Evolutionary conservation across 2,113 vertebrate species (phyloP).

Genomic region (Seriola quinqueradiata): DNA sequence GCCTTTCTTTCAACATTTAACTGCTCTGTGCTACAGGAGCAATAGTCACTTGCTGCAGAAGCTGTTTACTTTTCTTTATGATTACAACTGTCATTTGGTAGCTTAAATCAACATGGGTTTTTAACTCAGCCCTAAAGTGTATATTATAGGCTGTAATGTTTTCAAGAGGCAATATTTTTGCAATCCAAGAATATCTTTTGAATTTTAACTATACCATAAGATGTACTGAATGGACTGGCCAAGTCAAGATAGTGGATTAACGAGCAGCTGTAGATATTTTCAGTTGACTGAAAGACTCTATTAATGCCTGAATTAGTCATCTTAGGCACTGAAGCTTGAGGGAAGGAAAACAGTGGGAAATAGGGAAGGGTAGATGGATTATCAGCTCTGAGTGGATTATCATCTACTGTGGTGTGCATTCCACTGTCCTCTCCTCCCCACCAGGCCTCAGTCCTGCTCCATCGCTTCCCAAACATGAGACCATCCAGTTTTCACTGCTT

Average conservation of each 20-base stretch:
- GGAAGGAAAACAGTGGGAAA: constrained; percentile 77
- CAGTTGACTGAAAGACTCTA: constrained; percentile 59
- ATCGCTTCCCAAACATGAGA: constrained; percentile 36
- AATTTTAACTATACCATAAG: constrained; percentile 48
- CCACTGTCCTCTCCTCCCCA: constrained; percentile 64
- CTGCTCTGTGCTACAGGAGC: not conserved
- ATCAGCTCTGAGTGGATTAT: constrained; percentile 82
- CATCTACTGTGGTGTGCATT: constrained; percentile 79
- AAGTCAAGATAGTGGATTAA: constrained; percentile 32
- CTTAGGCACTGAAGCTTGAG: constrained; percentile 66
- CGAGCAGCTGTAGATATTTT: constrained; percentile 76
- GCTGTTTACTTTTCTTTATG: constrained; percentile 27
- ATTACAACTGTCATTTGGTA: constrained; percentile 63
- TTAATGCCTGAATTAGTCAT: constrained; percentile 75
- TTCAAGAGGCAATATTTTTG: constrained; percentile 40
- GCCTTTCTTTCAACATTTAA: constrained; percentile 6
- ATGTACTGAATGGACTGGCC: constrained; percentile 21
- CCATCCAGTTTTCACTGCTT: constrained; percentile 18
- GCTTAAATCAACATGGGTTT: constrained; percentile 65
- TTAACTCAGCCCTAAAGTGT: constrained; percentile 39
- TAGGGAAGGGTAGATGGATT: constrained; percentile 75
- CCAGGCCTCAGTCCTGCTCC: constrained; percentile 35
- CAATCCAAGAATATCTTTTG: constrained; percentile 56
- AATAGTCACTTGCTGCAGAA: constrained; percentile 14
- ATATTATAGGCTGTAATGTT: constrained; percentile 39